Base-by-base conservation (phyloP, 2,797 vertebrate genomes). In the Percopsis omiscomaycus region DNA sequence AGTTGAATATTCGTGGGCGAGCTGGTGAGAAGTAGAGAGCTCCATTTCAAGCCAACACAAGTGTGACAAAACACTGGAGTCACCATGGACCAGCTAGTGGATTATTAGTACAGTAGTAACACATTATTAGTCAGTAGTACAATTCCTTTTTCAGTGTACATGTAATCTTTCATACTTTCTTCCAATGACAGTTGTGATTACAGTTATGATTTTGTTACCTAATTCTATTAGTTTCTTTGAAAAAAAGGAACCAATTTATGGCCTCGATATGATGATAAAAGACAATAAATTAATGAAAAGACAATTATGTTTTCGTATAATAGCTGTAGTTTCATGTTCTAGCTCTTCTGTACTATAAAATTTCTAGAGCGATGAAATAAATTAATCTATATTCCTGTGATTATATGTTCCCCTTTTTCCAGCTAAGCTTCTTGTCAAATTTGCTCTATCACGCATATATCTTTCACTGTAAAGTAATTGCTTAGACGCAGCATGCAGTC, bases 381-480 rank as follows among this genome's bases (percentile, higher is more conserved):
- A 79, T 75, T 12, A 55, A 71, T 81, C 51, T 61, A 65, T 64
- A 83, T 72, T 64, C 46, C 15, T 74, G 30, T 62, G 61, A 84
- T 78, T 69, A 63, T 75, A 69, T 77, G 47, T 78, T 66, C 57
- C 62, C 59, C 5, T 5, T 79, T 88, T 77, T 81, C 46, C 65
- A 47, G 15, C 66, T 45, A 64, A 48, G 71, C 64, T 69, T 83
- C 66, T 67, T 77, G 78, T 83, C 79, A 85, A 74, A 81, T 78
- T 74, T 62, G 46, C 61, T 62, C 71, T 70, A 74, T 84, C 74
- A 74, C 77, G 73, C 72, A 83, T 81, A 73, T 74, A 86, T 80
- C 64, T 63, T 75, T 79, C 80, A 79, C 74, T 79, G 75, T 81
- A 83, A 88, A 89, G 85, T 88, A 91, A 91, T 89, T 89, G 81